phyloP scores from a whole-genome alignment of 35 echinoderm and acorn worm species.

The Holothuria glaberrima region DNA sequence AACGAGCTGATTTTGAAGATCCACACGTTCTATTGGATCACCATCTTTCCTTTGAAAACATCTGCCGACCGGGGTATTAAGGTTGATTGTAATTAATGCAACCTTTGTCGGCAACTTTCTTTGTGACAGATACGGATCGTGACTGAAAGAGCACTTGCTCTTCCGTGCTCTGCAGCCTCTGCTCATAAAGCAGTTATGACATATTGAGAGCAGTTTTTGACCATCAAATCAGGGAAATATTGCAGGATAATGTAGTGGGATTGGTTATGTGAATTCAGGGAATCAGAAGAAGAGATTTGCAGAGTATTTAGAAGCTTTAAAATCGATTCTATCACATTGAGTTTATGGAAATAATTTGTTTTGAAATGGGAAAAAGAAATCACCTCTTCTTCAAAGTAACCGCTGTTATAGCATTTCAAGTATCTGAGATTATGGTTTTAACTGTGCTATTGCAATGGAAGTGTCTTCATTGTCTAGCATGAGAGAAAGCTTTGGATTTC shows the following conservation, averaged over 20 bases:
- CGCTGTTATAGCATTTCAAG: no score
- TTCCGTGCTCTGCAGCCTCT: neutral
- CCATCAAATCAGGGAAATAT: conserved; percentile 35
- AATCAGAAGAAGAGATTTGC: no score
- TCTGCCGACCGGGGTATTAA: conserved; percentile 54
- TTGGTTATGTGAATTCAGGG: no score
- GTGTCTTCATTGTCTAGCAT: no score
- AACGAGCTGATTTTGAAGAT: conserved; percentile 59
- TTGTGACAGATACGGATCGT: conserved; percentile 5
- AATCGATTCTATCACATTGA: no score
- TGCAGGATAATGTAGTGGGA: neutral
- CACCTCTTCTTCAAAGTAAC: no score
- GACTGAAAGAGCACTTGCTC: conserved; percentile 33
- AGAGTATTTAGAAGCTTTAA: no score
- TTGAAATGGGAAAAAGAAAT: no score
- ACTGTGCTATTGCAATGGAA: no score
- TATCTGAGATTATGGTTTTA: no score
- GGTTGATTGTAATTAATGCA: conserved; percentile 37
- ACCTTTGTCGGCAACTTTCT: conserved; percentile 46
- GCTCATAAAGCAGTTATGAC: conserved; percentile 50
- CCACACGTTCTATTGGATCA: conserved; percentile 31
- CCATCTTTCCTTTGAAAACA: conserved; percentile 56
- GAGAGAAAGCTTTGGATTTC: no score
- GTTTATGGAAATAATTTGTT: no score
- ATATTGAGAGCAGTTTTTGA: conserved; percentile 23